These are phyloP conservation scores for Glyphotaelius pellucidus DNA, from an alignment of 2,888 invertebrate species.

Conservation along the genomic window DNA sequence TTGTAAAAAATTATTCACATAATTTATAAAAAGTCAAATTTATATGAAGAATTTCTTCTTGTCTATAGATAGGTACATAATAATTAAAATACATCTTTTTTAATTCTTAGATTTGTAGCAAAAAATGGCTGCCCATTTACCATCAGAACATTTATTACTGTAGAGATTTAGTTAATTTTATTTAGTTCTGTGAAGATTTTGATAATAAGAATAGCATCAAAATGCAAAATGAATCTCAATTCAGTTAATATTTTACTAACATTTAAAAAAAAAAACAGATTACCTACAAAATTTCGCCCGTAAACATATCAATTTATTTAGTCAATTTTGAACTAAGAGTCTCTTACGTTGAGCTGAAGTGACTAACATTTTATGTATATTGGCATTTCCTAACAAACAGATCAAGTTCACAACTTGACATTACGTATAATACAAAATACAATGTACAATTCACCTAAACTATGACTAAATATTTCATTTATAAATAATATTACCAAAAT, in stretches of 20 bases:
- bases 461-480: slow-evolving; percentile 31
- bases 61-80: neutral
- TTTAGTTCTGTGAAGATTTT: neutral
- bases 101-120: neutral
- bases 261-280: neutral
- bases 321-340: slow-evolving; percentile 19
- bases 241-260: too few species aligned
- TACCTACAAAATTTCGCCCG: neutral
- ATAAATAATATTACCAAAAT: neutral
- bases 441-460: slow-evolving; percentile 32
- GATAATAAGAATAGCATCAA: neutral
- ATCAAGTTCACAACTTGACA: slow-evolving; percentile 13
- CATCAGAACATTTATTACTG: neutral
- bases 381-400: neutral
- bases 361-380: slow-evolving; percentile 17
- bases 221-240: neutral
- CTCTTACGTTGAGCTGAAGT: slow-evolving; percentile 25
- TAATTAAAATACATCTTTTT: too few species aligned
- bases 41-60: too few species aligned
- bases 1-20: neutral
- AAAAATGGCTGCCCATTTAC: neutral
- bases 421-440: neutral
- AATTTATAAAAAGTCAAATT: too few species aligned
- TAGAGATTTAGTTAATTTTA: neutral
- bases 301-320: slow-evolving; percentile 4